Conservation (phyloP, 2,797 vertebrate species). For the Cryptoblepharus egeriae region DNA sequence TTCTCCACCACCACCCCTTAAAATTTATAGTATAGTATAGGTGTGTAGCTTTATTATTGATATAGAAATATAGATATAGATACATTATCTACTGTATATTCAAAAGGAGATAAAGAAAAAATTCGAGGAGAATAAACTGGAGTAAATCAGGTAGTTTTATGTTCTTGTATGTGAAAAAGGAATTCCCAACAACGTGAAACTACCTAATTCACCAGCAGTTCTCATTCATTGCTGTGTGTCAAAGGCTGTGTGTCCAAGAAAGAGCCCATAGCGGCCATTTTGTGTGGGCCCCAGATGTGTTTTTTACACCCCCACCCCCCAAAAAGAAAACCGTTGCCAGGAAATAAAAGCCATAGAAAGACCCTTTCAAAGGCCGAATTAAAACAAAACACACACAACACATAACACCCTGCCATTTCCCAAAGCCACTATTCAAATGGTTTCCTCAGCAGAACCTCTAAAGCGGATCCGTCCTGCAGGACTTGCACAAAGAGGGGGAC, state of each 20-base stretch:
- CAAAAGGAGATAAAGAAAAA: neutral
- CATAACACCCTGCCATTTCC: conserved; percentile 37
- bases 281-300: conserved; percentile 47
- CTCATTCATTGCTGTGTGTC: conserved; percentile 69
- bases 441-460: conserved; percentile 62
- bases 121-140: conserved; percentile 73
- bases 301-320: too few relatives aligned
- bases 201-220: conserved; percentile 89
- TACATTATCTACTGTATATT: too few relatives aligned
- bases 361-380: conserved; percentile 45
- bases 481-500: conserved; percentile 61
- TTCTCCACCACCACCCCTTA: too few relatives aligned
- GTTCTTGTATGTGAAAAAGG: conserved; percentile 83
- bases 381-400: conserved; percentile 31
- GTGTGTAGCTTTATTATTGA: too few relatives aligned
- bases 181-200: conserved; percentile 93
- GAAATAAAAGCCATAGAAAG: conserved; percentile 70
- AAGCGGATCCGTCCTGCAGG: conserved; percentile 65
- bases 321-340: conserved; percentile 56
- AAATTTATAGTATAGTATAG: too few relatives aligned
- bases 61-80: too few relatives aligned
- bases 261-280: conserved; percentile 58
- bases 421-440: conserved; percentile 63
- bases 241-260: conserved; percentile 58
- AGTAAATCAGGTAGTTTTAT: conserved; percentile 89